Conservation (phyloP, 1,140 invertebrate genomes). For the Drosophila parvula region DNA sequence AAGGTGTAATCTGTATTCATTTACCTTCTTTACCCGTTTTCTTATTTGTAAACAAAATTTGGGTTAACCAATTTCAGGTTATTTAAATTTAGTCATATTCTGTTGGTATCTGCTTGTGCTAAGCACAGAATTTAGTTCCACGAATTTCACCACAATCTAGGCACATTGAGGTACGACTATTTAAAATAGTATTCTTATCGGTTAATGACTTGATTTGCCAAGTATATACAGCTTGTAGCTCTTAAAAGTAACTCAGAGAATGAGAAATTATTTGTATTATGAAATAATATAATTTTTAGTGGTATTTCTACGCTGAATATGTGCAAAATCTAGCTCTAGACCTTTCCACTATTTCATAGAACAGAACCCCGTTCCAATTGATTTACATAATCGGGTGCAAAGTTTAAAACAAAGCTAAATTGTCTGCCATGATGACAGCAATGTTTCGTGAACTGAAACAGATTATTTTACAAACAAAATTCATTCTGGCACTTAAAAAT, state of each 20-base stretch:
- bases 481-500: background rate
- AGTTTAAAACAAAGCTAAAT: slow-evolving; percentile 4
- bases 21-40: background rate
- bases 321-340: too few species aligned
- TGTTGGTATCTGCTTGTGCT: background rate
- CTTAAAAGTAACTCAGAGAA: background rate
- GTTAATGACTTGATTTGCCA: background rate
- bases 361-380: background rate
- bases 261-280: background rate
- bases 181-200: slow-evolving; percentile 1
- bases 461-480: background rate
- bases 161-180: background rate
- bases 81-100: slow-evolving; percentile 1
- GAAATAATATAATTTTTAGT: background rate
- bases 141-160: background rate
- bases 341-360: background rate
- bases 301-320: background rate
- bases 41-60: background rate
- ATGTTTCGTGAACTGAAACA: background rate
- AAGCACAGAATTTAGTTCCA: background rate
- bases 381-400: slow-evolving; percentile 2
- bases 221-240: background rate
- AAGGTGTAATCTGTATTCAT: background rate
- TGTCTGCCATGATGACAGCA: slow-evolving; percentile 4
- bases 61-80: background rate